Conservation (phyloP, 2,113 vertebrate species). For the Amphiprion ocellaris region DNA sequence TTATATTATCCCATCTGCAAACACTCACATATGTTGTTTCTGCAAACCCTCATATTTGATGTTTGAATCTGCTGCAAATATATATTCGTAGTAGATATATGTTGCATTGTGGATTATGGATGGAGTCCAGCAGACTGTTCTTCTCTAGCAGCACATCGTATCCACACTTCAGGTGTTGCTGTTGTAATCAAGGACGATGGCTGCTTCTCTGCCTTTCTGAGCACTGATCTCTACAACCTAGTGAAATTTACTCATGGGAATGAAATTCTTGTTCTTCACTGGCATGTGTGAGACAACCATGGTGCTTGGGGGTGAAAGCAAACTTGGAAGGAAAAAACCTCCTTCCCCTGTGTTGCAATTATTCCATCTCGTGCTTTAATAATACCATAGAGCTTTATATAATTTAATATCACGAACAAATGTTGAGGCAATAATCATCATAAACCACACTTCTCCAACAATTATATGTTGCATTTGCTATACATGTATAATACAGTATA, state of each 20-base stretch:
- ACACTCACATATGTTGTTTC: too few species aligned
- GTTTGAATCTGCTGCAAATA: neutral
- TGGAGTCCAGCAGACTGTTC: neutral
- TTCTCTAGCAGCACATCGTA: neutral
- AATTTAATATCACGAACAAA: neutral
- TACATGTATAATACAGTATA: too few species aligned
- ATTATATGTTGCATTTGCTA: too few species aligned
- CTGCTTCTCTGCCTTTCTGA: conserved; percentile 39
- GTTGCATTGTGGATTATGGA: neutral
- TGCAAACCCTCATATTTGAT: too few species aligned
- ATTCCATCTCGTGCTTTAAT: neutral
- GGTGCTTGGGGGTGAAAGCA: conserved; percentile 1
- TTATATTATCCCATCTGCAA: too few species aligned
- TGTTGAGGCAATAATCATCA: neutral
- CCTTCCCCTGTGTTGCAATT: conserved; percentile 11
- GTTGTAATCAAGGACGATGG: conserved; percentile 26
- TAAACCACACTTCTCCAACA: too few species aligned
- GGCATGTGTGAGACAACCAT: conserved; percentile 13
- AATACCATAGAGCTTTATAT: neutral
- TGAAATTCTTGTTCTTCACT: conserved; percentile 4
- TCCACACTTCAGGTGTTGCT: conserved; percentile 4
- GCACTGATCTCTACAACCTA: conserved; percentile 13
- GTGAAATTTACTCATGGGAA: conserved; percentile 29
- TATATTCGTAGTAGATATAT: conserved; percentile 1
- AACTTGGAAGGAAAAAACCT: neutral